A percentile compares a stretch with the other conserved stretches of the same genome.
Evolutionary conservation across 1,140 invertebrate genomes (phyloP).

Genomic region (Diorhabda sublineata): DNA sequence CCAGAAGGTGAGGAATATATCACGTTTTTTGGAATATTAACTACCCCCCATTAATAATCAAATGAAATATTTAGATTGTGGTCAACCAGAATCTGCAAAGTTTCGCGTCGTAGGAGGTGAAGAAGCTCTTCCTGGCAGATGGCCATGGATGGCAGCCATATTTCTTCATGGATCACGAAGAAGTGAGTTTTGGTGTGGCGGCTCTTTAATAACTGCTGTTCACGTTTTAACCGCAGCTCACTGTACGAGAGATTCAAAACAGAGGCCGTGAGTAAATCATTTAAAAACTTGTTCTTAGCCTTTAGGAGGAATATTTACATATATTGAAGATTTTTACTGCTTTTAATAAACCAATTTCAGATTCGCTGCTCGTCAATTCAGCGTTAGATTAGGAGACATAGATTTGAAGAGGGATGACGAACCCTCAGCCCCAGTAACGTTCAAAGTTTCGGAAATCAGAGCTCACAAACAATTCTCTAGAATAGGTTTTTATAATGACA

Average conservation of each 20-base stretch:
- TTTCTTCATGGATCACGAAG: conserved; percentile 80
- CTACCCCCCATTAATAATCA: background rate
- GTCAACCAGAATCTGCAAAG: conserved; percentile 73
- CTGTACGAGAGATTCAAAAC: conserved; percentile 81
- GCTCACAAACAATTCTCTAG: conserved; percentile 78
- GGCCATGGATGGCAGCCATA: conserved; percentile 94
- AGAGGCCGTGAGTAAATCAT: conserved; percentile 65
- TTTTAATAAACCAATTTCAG: conserved; percentile 50
- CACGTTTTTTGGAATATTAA: too few relatives aligned
- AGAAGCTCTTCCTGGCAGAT: conserved; percentile 73
- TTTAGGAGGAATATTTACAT: background rate
- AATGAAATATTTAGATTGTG: conserved; percentile 60
- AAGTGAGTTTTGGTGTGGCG: conserved; percentile 92
- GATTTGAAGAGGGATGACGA: conserved; percentile 78
- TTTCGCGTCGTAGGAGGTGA: conserved; percentile 87
- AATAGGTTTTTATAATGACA: conserved; percentile 88
- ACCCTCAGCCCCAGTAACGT: conserved; percentile 72
- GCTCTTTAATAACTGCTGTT: conserved; percentile 73
- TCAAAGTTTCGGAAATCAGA: conserved; percentile 68
- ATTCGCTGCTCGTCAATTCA: conserved; percentile 80
- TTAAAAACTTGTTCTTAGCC: background rate
- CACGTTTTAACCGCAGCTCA: conserved; percentile 89
- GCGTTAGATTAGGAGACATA: conserved; percentile 82
- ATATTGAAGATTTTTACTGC: background rate
- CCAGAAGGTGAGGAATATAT: conserved; percentile 42